phyloP scores from a whole-genome alignment of 2,888 invertebrate genomes.

The Tipula vernalis region DNA sequence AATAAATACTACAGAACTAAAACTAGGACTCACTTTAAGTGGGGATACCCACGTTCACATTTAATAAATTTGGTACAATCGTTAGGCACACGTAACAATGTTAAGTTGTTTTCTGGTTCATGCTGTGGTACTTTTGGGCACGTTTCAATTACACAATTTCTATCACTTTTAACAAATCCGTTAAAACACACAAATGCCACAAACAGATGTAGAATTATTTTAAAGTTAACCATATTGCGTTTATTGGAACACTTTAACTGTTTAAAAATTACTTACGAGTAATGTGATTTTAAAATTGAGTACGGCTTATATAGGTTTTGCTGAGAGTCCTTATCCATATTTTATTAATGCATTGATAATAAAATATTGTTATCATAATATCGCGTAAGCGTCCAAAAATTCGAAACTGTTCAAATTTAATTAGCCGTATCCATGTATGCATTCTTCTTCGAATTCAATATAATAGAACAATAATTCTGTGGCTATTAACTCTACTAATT shows the following conservation, averaged over 20 bases:
- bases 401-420: background rate
- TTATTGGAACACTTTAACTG: background rate
- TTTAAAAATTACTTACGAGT: background rate
- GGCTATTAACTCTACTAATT: too few species aligned
- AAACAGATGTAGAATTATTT: background rate
- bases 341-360: background rate
- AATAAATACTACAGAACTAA: background rate
- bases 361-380: background rate
- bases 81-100: background rate
- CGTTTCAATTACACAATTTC: background rate
- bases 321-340: background rate
- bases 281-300: background rate
- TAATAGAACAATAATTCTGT: background rate
- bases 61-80: constrained; percentile 6
- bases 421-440: background rate
- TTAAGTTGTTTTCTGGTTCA: background rate
- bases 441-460: background rate
- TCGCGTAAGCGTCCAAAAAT: background rate
- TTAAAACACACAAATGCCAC: background rate
- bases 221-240: background rate
- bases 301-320: background rate
- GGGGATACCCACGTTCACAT: background rate
- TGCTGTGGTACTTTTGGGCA: background rate
- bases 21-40: background rate
- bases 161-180: background rate